phyloP scores from a whole-genome alignment of 2,113 vertebrate genomes.

The Trochalopteron elliotii region DNA sequence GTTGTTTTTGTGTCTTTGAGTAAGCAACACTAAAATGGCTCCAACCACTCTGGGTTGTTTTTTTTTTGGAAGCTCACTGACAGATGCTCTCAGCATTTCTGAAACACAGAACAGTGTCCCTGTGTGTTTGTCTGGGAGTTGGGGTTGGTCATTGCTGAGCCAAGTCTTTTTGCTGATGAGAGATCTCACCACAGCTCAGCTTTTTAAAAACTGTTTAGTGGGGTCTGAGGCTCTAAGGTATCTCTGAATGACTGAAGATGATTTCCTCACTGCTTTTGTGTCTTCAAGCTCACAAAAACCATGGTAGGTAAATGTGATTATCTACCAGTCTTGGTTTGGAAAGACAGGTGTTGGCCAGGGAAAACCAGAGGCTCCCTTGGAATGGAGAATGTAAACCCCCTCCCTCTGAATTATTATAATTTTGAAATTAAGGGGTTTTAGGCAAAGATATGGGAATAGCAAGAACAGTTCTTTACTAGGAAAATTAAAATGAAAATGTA shows the following conservation, averaged over 20 bases:
- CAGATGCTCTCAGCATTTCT: background rate
- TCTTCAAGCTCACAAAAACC: background rate
- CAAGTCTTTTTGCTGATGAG: background rate
- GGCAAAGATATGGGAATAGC: background rate
- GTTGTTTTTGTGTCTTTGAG: background rate
- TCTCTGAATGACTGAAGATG: background rate
- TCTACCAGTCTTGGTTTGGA: background rate
- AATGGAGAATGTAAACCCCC: background rate
- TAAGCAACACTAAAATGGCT: background rate
- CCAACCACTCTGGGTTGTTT: accelerated
- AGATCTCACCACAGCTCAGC: background rate
- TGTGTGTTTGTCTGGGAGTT: background rate
- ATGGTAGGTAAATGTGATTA: background rate
- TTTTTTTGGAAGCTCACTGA: background rate
- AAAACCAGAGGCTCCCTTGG: background rate
- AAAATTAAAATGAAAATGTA: background rate
- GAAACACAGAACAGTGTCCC: background rate
- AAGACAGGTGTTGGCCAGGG: background rate
- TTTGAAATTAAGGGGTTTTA: background rate
- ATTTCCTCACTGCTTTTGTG: background rate
- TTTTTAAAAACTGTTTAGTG: background rate
- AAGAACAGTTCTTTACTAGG: background rate
- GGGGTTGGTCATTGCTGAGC: background rate
- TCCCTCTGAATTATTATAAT: background rate
- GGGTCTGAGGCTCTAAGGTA: background rate